A percentile compares a stretch with the other conserved stretches of the same genome.
Conservation (phyloP, 2,113 vertebrate species). For the Bos indicus region DNA sequence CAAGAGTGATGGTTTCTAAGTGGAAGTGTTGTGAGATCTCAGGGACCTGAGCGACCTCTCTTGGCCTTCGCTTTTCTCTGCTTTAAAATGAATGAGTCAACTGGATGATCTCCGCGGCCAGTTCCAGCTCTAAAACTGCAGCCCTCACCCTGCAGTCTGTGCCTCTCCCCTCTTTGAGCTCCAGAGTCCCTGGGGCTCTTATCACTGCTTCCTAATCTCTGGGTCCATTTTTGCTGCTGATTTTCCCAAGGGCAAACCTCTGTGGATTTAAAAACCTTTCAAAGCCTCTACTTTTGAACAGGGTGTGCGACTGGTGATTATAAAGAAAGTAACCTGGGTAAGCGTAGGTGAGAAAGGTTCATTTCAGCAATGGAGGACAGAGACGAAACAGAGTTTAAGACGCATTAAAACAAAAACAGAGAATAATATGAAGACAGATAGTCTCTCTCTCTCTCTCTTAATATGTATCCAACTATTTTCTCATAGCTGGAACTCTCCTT, state of each 20-base stretch:
- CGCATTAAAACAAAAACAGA: background rate
- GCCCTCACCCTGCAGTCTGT: background rate
- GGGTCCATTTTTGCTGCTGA: background rate
- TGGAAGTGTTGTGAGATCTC: background rate
- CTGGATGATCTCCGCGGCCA: background rate
- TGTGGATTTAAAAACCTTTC: background rate
- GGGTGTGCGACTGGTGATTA: background rate
- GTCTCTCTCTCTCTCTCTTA: background rate
- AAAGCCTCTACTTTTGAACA: background rate
- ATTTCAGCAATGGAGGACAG: background rate
- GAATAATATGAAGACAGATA: background rate
- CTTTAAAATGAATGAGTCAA: background rate
- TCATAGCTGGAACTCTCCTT: background rate
- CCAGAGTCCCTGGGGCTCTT: background rate
- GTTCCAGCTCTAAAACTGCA: background rate
- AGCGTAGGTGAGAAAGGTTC: background rate
- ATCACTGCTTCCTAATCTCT: slow-evolving; percentile 7
- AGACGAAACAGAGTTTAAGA: background rate
- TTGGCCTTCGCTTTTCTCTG: background rate
- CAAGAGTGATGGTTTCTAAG: background rate
- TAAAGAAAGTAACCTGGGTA: background rate
- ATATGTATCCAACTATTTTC: background rate
- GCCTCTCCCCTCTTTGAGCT: background rate
- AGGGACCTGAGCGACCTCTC: background rate
- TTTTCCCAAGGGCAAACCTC: background rate